phyloP scores from a whole-genome alignment of 1,140 invertebrate species.

The Lysiphlebus fabarum region DNA sequence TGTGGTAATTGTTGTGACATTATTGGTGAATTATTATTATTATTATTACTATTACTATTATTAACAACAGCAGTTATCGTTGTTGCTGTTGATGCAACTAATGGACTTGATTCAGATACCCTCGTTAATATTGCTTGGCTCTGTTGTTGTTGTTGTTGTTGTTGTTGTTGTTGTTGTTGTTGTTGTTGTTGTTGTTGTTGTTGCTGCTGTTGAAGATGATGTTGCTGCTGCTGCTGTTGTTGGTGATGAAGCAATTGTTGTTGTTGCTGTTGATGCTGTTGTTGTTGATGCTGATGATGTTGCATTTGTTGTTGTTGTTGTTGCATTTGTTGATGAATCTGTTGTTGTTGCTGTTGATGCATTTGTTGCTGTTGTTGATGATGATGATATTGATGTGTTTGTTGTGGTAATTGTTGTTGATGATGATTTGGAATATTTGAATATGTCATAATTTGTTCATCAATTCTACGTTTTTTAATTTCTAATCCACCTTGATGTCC shows the following conservation, averaged over 20 bases:
- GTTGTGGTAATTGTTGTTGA: not conserved
- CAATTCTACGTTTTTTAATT: constrained; percentile 52
- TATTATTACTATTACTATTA: too few relatives aligned
- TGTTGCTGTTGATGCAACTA: constrained; percentile 72
- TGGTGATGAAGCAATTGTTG: too few relatives aligned
- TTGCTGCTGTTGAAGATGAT: too few relatives aligned
- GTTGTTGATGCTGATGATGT: too few relatives aligned
- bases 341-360: too few relatives aligned
- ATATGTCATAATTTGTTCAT: constrained; percentile 28
- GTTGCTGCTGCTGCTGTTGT: too few relatives aligned
- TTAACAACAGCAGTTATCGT: constrained; percentile 71
- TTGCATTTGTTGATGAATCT: too few relatives aligned
- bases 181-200: too few relatives aligned
- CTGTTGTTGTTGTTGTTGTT: constrained; percentile 31
- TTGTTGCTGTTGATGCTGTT: not conserved
- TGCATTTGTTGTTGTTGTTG: too few relatives aligned
- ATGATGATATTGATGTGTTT: not conserved
- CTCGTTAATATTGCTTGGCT: constrained; percentile 56
- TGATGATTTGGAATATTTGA: not conserved
- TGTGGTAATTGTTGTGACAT: too few relatives aligned
- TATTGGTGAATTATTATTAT: constrained; percentile 33
- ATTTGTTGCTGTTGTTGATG: too few relatives aligned
- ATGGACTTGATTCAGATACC: constrained; percentile 64
- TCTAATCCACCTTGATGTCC: constrained; percentile 57
- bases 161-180: not conserved